Evolutionary conservation across 1,140 invertebrate genomes (phyloP).

Genomic region (Heliconius hewitsoni): DNA sequence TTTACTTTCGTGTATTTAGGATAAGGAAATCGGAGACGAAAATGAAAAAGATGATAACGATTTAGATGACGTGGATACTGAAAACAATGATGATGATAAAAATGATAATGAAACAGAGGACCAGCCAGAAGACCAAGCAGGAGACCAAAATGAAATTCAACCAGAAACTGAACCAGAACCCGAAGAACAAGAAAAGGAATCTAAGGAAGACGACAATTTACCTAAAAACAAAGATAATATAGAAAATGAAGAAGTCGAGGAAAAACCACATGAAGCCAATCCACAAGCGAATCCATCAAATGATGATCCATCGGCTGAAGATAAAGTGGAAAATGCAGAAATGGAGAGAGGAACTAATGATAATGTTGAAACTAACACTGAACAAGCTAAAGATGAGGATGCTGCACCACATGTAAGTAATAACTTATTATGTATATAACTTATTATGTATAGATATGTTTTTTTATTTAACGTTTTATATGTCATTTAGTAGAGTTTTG

Average conservation of each 20-base stretch:
- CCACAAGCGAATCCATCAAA: conserved; percentile 82
- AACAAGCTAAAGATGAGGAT: conserved; percentile 83
- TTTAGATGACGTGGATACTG: conserved; percentile 18
- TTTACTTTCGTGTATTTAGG: conserved; percentile 4
- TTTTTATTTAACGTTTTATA: too few species aligned
- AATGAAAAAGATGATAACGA: conserved; percentile 37
- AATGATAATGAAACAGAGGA: conserved; percentile 43
- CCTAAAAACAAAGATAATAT: conserved; percentile 70
- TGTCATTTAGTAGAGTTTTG: too few species aligned
- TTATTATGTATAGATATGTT: not conserved
- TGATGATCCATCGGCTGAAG: conserved; percentile 81
- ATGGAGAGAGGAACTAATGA: conserved; percentile 74
- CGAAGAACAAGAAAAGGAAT: conserved; percentile 56
- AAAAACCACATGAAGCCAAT: conserved; percentile 87
- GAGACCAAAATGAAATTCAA: conserved; percentile 30
- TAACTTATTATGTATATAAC: not conserved
- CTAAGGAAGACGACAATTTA: conserved; percentile 71
- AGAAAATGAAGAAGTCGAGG: conserved; percentile 81
- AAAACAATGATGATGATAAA: conserved; percentile 58
- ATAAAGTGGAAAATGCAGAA: conserved; percentile 73
- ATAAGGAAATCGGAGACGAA: conserved; percentile 64
- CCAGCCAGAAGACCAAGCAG: conserved; percentile 23
- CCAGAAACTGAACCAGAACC: conserved; percentile 49
- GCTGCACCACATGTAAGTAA: conserved; percentile 79
- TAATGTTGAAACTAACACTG: conserved; percentile 82